These are phyloP conservation scores for Psix sp. DNA, from an alignment of 1,140 invertebrate genomes.

Conservation along the genomic window DNA sequence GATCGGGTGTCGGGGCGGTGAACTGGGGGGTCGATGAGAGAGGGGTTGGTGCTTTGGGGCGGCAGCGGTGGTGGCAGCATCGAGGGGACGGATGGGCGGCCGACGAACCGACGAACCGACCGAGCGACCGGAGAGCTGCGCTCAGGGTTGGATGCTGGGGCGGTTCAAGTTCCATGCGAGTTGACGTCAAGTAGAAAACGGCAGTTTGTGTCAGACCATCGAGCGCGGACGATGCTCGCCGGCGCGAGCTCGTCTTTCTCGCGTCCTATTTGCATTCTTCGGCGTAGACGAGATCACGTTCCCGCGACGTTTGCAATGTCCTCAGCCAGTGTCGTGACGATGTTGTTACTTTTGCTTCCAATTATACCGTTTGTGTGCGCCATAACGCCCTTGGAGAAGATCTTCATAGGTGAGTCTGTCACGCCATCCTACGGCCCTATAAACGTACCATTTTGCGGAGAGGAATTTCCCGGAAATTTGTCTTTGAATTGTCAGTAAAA, in stretches of 20 bases:
- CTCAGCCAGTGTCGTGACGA: slow-evolving; percentile 30
- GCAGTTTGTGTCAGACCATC: slow-evolving; percentile 73
- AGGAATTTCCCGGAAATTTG: not conserved
- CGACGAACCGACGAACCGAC: slow-evolving; percentile 42
- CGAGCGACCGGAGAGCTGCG: slow-evolving; percentile 41
- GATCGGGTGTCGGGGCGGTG: slow-evolving; percentile 18
- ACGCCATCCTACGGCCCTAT: not conserved
- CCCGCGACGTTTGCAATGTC: slow-evolving; percentile 44
- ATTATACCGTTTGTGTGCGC: slow-evolving; percentile 35
- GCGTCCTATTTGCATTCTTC: slow-evolving; percentile 15
- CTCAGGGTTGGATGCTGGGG: slow-evolving; percentile 62
- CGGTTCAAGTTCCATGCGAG: slow-evolving; percentile 64
- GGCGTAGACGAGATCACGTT: slow-evolving; percentile 42
- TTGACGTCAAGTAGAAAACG: slow-evolving; percentile 68
- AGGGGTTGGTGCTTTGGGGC: slow-evolving; percentile 8
- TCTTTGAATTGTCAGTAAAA: not conserved
- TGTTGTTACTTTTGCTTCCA: slow-evolving; percentile 31
- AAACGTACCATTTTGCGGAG: too few relatives aligned
- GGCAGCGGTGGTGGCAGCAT: slow-evolving; percentile 19
- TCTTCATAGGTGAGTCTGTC: slow-evolving; percentile 72
- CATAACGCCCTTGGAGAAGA: slow-evolving; percentile 66
- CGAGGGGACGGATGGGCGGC: slow-evolving; percentile 14
- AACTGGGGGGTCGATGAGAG: slow-evolving; percentile 1
- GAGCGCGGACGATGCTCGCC: slow-evolving; percentile 71
- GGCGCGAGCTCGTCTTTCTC: slow-evolving; percentile 55